Evolutionary conservation across 2,113 vertebrate genomes (phyloP).

Genomic region (Otis tarda): DNA sequence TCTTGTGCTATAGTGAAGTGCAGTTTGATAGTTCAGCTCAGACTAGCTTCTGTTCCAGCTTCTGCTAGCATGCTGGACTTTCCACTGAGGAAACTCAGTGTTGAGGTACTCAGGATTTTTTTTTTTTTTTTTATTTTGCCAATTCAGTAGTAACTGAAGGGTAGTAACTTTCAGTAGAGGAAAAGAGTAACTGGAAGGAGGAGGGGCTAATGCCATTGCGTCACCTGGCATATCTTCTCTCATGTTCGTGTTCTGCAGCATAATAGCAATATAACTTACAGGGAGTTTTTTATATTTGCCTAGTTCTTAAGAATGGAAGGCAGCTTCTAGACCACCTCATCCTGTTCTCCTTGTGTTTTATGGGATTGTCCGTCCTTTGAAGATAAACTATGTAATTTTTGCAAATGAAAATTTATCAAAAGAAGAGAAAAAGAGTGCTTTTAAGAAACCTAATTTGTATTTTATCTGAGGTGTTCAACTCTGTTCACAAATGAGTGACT

Average conservation of each 20-base stretch:
- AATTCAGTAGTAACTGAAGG: background rate
- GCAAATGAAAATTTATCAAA: background rate
- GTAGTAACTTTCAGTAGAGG: background rate
- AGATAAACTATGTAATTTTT: background rate
- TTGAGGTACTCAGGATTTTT: background rate
- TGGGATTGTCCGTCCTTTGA: background rate
- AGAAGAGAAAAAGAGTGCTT: background rate
- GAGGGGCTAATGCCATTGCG: background rate
- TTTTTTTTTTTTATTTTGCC: background rate
- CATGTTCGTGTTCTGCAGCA: background rate
- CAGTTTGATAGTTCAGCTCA: background rate
- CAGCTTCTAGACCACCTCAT: background rate
- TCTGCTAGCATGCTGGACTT: background rate
- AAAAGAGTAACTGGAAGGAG: background rate
- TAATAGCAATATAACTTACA: background rate
- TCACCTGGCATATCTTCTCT: background rate
- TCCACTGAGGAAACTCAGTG: background rate
- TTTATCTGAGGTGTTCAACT: background rate
- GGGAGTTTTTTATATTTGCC: background rate
- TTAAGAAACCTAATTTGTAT: background rate
- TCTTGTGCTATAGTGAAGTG: background rate
- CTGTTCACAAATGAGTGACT: background rate
- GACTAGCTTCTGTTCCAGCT: background rate
- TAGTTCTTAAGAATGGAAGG: background rate
- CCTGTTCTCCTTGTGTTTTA: background rate